phyloP scores from a whole-genome alignment of 2,888 invertebrate genomes.

The Caenorhabditis sulstoni region DNA sequence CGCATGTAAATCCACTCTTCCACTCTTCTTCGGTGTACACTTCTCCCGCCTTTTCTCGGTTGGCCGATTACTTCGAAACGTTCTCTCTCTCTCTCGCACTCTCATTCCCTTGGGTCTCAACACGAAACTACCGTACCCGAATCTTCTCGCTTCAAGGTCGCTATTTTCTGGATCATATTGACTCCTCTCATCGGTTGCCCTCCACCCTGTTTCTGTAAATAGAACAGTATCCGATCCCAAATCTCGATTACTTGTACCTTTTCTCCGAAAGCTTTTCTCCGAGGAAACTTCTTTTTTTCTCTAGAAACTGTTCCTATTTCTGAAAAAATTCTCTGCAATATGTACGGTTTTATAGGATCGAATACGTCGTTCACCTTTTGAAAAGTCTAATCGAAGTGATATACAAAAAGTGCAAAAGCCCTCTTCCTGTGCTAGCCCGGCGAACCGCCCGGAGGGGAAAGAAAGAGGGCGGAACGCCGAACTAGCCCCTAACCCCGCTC shows the following conservation, averaged over 20 bases:
- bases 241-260: constrained; percentile 46
- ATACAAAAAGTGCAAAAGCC: no score
- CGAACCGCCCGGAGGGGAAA: no score
- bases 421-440: no score
- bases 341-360: constrained; percentile 43
- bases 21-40: constrained; percentile 29
- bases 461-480: no score
- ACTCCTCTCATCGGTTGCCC: constrained; percentile 29
- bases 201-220: constrained; percentile 43
- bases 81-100: constrained; percentile 10
- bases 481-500: no score
- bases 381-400: no score
- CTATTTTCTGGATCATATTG: no score
- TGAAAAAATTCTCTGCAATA: no score
- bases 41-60: constrained; percentile 19
- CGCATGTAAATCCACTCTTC: constrained; percentile 17
- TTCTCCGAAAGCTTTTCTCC: neutral
- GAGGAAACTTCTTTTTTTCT: no score
- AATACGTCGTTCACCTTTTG: no score
- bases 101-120: constrained; percentile 46
- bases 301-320: constrained; percentile 1
- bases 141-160: no score
- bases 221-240: neutral
- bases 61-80: no score
- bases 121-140: constrained; percentile 19